Evolutionary conservation across 2,113 vertebrate species (phyloP).

Genomic region (Zosterops borbonicus): DNA sequence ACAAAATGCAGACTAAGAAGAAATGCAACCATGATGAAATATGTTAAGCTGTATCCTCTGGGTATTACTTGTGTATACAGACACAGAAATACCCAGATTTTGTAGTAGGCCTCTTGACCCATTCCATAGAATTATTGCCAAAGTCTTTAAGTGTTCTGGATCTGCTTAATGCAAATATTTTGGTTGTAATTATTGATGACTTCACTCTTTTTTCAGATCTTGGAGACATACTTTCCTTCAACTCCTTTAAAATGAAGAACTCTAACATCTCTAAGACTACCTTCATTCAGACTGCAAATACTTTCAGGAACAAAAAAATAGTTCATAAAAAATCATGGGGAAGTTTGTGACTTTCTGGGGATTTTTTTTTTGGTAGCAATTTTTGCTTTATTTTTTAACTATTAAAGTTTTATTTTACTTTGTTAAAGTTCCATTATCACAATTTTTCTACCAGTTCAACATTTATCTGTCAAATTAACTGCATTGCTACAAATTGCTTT

Average conservation of each 20-base stretch:
- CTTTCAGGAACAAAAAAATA: not conserved
- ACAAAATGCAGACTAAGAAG: not conserved
- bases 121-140: not conserved
- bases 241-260: not conserved
- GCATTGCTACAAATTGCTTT: not conserved
- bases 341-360: not conserved
- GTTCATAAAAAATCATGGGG: not conserved
- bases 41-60: not conserved
- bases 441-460: not conserved
- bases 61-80: not conserved
- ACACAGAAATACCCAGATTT: not conserved
- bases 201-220: not conserved
- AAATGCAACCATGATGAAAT: not conserved
- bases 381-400: not conserved
- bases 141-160: not conserved
- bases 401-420: not conserved
- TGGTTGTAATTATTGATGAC: not conserved
- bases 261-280: not conserved
- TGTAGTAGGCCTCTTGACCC: not conserved
- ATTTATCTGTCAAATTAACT: not conserved
- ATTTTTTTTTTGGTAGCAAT: not conserved
- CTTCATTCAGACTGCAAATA: not conserved
- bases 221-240: not conserved
- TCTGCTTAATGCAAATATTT: not conserved
- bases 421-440: not conserved